Base-by-base conservation (phyloP, 2,888 invertebrate species). In the Gastrophysa polygoni region DNA sequence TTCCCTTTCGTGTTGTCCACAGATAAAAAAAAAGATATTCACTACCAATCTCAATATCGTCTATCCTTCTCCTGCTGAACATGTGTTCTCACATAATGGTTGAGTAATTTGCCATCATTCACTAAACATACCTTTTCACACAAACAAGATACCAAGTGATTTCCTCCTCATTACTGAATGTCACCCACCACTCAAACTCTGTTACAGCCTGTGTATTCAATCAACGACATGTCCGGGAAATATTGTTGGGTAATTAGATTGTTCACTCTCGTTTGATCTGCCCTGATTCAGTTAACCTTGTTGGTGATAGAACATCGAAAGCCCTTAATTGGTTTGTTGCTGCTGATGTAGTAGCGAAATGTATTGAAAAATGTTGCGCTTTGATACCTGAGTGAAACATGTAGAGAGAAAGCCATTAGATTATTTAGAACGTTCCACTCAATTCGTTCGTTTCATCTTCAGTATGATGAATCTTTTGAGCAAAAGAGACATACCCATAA, bases 241-340 rank as follows among this genome's bases (percentile, higher is more conserved):
- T 32, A 32, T 11, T 32, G 32, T 32, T 32, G 2, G 10, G 59
- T 67, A 67, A 68, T 68, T 67, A 63, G 67, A 57, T 65, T 62
- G 64, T 61, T 56, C 57, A 61, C 56, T 61, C 63, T 59, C 63
- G 67, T 68, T 68, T 67, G 68, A 65, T 67, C 55, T 65, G 48
- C 55, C 47, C 58, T 68, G 58, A 68, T 64, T 67, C 56, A 62
- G 62, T 66, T 66, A 60, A 48, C 56, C 59, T 51, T 55, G 54
- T 50, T 56, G 44, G 55, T 67, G 62, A 67, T 64, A 62, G 57
- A 67, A 62, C 60, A 57, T 57, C 38, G 20, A 34, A 20, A 21
- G 16, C 38, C 52, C 52, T 38, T 32, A 21, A 51, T 29, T 18
- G 38, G n/a, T 21, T 14, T 38, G 43, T 38, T 52, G 52, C 32